phyloP scores from a whole-genome alignment of 2,113 vertebrate species.

The Ceyx melanurus region DNA sequence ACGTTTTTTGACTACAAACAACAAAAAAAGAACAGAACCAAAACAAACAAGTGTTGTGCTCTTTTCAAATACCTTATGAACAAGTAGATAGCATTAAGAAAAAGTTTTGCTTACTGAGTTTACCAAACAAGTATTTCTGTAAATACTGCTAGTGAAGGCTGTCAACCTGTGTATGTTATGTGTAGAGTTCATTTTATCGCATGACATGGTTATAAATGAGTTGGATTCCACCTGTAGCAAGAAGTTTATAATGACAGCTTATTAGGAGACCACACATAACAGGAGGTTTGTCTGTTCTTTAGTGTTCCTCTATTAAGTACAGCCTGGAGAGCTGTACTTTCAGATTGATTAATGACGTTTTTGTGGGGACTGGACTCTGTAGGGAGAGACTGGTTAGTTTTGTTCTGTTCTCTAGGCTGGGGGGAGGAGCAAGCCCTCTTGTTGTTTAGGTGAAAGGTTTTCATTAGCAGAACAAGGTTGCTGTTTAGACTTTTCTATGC shows the following conservation, averaged over 20 bases:
- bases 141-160: not conserved
- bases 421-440: not conserved
- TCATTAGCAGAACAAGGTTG: not conserved
- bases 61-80: not conserved
- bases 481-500: not conserved
- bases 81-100: not conserved
- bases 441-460: not conserved
- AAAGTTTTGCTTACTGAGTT: not conserved
- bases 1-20: not conserved
- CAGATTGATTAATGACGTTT: not conserved
- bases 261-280: not conserved
- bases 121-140: not conserved
- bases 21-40: not conserved
- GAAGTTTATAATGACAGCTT: not conserved
- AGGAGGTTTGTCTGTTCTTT: not conserved
- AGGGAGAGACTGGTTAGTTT: not conserved
- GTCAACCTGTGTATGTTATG: accelerated
- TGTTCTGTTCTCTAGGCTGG: not conserved
- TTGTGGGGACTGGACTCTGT: not conserved
- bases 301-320: not conserved
- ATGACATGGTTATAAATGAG: not conserved
- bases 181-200: not conserved
- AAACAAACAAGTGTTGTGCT: not conserved
- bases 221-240: not conserved
- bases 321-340: not conserved